These are phyloP conservation scores for Sternarchorhynchus goeldii DNA, from an alignment of 2,797 vertebrate genomes.

Conservation along the genomic window DNA sequence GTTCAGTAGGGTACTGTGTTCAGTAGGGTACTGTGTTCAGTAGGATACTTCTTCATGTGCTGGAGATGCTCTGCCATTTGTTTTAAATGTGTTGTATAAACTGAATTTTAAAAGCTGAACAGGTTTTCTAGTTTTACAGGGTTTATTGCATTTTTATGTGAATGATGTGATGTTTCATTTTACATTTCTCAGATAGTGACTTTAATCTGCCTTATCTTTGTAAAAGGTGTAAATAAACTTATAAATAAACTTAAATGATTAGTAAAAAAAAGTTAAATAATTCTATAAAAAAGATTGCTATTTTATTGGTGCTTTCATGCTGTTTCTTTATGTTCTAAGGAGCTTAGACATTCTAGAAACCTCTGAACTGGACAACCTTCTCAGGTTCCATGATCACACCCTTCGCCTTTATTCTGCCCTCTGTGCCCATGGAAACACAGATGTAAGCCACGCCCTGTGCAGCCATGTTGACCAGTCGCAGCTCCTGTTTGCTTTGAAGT, in stretches of 20 bases:
- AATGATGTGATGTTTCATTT: not conserved
- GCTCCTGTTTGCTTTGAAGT: constrained; percentile 87
- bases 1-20: not conserved
- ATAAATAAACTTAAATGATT: no score
- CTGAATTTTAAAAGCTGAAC: no score
- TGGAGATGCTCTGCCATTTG: not conserved
- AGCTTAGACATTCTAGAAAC: constrained; percentile 92
- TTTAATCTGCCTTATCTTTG: not conserved
- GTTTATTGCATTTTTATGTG: no score
- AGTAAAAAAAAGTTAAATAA: no score
- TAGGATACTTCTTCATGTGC: not conserved
- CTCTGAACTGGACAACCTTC: constrained; percentile 84
- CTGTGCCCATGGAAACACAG: constrained; percentile 88
- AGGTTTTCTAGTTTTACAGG: no score
- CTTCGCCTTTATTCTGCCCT: constrained; percentile 90
- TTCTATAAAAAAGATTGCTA: no score
- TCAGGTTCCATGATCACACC: constrained; percentile 88
- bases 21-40: not conserved
- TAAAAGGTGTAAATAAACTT: not conserved
- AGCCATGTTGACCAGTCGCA: constrained; percentile 94
- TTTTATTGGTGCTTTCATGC: not conserved
- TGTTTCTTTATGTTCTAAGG: constrained; percentile 64
- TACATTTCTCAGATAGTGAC: no score
- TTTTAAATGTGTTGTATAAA: no score
- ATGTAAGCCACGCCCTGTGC: constrained; percentile 89